Evolutionary conservation across 2,888 invertebrate species (phyloP).

Genomic region (Lordiphosa andalusiaca): DNA sequence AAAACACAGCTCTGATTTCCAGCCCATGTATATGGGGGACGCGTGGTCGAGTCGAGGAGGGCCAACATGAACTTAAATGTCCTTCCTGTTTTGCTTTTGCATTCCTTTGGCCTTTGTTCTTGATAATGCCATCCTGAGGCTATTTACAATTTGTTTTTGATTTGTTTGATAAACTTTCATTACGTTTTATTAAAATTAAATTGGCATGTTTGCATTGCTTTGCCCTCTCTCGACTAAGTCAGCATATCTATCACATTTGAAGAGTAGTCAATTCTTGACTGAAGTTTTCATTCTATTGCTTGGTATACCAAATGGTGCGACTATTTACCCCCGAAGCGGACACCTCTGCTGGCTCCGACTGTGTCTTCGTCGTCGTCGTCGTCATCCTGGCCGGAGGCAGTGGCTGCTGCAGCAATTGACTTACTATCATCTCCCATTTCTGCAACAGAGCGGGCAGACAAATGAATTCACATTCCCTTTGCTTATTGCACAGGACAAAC

Average conservation of each 20-base stretch:
- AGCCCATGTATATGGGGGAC: too few relatives aligned
- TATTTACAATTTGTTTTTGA: conserved; percentile 39
- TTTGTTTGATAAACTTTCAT: conserved; percentile 57
- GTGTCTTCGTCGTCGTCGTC: not conserved
- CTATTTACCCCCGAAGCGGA: not conserved
- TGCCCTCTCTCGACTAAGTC: not conserved
- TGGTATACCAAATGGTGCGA: conserved; percentile 29
- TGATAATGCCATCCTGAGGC: conserved; percentile 14
- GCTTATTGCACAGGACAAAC: conserved; percentile 37
- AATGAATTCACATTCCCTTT: conserved; percentile 34
- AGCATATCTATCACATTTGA: conserved; percentile 15
- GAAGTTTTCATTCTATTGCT: not conserved
- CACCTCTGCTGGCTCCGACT: not conserved
- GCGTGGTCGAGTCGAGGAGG: too few relatives aligned
- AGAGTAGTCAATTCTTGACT: too few relatives aligned
- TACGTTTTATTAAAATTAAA: conserved; percentile 54
- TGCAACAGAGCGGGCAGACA: conserved; percentile 16
- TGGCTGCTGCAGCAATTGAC: conserved; percentile 12
- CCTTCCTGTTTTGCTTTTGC: too few relatives aligned
- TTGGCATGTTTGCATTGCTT: conserved; percentile 29
- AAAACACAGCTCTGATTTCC: too few relatives aligned
- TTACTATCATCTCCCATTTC: conserved; percentile 24
- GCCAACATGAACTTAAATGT: too few relatives aligned
- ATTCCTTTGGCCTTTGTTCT: not conserved
- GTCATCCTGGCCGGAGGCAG: not conserved